Percentiles rank a stretch among this genome's conserved stretches.
phyloP scores from a whole-genome alignment of 2,888 invertebrate species.

The Sarcophaga caerulescens region DNA sequence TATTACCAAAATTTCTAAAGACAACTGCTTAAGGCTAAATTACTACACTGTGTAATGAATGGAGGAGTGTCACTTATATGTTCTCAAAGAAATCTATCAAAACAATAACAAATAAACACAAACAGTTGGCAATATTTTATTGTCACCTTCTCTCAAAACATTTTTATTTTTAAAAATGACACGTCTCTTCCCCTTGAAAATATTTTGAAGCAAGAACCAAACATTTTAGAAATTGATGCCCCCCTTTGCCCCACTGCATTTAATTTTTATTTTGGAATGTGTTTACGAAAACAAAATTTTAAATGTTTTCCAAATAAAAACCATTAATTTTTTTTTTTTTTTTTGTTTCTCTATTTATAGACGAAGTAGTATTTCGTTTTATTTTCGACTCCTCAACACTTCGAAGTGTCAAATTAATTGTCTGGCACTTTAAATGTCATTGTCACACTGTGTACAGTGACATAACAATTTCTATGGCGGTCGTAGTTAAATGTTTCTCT shows the following conservation, averaged over 20 bases:
- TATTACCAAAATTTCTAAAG: neutral
- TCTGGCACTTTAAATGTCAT: slow-evolving; percentile 44
- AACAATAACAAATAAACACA: neutral
- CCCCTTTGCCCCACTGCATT: slow-evolving; percentile 1
- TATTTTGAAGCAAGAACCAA: neutral
- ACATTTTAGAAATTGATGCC: slow-evolving; percentile 35
- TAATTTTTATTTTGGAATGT: neutral
- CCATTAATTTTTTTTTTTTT: slow-evolving; percentile 2
- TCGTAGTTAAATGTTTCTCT: neutral
- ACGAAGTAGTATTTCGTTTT: neutral
- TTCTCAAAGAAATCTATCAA: neutral
- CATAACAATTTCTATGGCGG: slow-evolving; percentile 6
- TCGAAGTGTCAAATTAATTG: slow-evolving; percentile 44
- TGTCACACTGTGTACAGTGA: slow-evolving; percentile 25
- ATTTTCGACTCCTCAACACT: neutral
- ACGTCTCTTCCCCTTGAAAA: neutral
- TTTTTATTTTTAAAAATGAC: neutral
- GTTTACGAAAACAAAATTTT: neutral
- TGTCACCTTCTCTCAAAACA: neutral
- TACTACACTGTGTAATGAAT: neutral
- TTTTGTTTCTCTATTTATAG: too few relatives aligned
- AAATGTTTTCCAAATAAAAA: slow-evolving; percentile 16
- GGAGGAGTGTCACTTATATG: neutral
- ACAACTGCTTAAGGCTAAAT: neutral
- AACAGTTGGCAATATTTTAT: neutral